These are phyloP conservation scores for Rattus rattus DNA, from an alignment of 2,113 vertebrate species.

Conservation along the genomic window DNA sequence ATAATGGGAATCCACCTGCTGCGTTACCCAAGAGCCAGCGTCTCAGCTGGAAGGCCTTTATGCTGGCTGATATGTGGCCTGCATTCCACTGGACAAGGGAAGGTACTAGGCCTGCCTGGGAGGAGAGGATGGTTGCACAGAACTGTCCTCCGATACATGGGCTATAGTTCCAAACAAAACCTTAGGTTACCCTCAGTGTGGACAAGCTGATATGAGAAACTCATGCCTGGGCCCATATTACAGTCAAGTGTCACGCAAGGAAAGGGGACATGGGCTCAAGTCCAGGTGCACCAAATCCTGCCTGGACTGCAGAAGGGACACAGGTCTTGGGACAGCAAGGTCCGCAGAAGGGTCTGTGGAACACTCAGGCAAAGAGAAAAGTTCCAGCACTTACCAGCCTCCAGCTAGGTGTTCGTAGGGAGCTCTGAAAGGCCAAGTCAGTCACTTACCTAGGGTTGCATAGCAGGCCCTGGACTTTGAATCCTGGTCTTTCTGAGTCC, in stretches of 20 bases:
- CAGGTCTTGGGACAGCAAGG: too few relatives aligned
- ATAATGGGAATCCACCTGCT: background rate
- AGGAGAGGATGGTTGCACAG: background rate
- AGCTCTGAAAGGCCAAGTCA: constrained; percentile 13
- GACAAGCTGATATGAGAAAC: background rate
- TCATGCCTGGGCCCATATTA: background rate
- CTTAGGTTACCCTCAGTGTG: background rate
- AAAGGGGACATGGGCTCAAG: background rate
- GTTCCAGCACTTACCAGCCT: background rate
- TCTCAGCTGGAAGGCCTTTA: background rate
- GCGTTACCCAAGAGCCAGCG: background rate
- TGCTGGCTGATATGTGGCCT: too few relatives aligned
- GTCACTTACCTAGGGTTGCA: background rate
- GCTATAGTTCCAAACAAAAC: background rate
- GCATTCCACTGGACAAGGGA: background rate
- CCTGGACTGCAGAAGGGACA: background rate
- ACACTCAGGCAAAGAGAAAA: background rate
- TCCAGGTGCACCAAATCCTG: background rate
- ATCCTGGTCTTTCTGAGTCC: background rate
- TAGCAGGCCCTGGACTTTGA: background rate
- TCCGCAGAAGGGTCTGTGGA: background rate
- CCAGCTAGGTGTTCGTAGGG: background rate
- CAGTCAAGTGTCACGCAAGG: background rate
- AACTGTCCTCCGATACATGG: background rate
- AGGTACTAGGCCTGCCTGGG: too few relatives aligned